These are phyloP conservation scores for Tricholaema leucomelas DNA, from an alignment of 2,113 vertebrate genomes.

Conservation along the genomic window DNA sequence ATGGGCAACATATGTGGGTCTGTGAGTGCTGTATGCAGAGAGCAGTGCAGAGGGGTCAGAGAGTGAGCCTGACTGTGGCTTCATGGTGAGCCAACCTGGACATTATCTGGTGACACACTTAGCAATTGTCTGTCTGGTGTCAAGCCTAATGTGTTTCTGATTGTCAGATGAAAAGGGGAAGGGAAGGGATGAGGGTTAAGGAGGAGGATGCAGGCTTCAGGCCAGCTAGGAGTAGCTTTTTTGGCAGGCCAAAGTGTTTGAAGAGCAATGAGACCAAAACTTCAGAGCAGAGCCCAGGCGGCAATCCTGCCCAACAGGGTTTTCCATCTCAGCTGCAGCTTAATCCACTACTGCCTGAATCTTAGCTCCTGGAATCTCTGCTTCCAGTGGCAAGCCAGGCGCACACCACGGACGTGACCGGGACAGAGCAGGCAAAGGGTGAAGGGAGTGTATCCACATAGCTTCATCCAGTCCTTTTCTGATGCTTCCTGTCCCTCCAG, in stretches of 20 bases:
- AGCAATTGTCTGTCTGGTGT: background rate
- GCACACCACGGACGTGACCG: accelerated
- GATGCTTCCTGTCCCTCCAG: background rate
- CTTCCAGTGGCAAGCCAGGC: background rate
- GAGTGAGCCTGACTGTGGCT: background rate
- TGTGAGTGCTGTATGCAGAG: background rate
- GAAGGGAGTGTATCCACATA: background rate
- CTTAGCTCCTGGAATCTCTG: background rate
- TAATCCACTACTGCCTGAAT: background rate
- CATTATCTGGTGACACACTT: background rate
- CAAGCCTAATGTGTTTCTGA: conserved; percentile 1
- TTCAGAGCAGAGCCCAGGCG: background rate
- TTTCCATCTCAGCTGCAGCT: background rate
- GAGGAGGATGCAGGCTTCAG: conserved; percentile 17
- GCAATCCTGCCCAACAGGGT: background rate
- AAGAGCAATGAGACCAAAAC: background rate
- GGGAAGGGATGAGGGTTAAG: background rate
- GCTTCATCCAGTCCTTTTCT: background rate
- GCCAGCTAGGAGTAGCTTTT: conserved; percentile 18
- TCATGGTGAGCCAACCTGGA: background rate
- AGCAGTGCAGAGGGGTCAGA: background rate
- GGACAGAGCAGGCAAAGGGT: background rate
- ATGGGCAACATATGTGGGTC: background rate
- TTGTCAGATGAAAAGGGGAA: conserved; percentile 25
- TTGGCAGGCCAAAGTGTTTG: conserved; percentile 12